These are phyloP conservation scores for Sturnira hondurensis DNA, from an alignment of 2,113 vertebrate species.

Conservation along the genomic window DNA sequence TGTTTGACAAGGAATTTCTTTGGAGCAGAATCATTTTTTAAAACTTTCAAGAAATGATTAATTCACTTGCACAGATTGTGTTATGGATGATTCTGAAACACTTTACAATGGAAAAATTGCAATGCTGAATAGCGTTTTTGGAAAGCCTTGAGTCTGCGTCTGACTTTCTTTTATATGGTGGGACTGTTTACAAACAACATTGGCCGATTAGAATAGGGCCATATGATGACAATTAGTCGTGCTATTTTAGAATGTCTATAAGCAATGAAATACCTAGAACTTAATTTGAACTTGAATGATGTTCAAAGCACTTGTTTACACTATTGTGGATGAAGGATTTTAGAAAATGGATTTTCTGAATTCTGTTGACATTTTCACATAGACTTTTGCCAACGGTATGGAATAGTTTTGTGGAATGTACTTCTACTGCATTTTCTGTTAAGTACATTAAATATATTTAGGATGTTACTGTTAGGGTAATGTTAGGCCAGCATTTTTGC, in stretches of 20 bases:
- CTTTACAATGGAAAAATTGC: neutral
- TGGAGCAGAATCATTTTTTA: neutral
- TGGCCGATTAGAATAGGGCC: neutral
- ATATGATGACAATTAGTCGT: neutral
- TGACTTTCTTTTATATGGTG: neutral
- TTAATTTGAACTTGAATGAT: neutral
- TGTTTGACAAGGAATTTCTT: neutral
- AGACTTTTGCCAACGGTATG: neutral
- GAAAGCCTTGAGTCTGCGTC: neutral
- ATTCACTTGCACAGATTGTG: neutral
- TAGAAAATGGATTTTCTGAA: conserved; percentile 2
- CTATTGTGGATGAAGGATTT: neutral
- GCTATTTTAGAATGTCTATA: neutral
- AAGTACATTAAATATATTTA: neutral
- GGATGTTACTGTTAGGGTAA: neutral
- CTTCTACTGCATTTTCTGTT: neutral
- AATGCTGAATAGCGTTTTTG: neutral
- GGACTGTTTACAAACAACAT: neutral
- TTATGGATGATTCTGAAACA: neutral
- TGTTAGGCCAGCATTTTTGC: neutral
- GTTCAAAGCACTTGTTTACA: conserved; percentile 1
- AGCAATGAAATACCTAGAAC: neutral
- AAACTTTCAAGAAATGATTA: neutral
- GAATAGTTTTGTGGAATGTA: neutral
- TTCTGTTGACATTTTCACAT: neutral